Conservation (phyloP, 2,888 invertebrate genomes). For the Amblyjoppa fuscipennis region DNA sequence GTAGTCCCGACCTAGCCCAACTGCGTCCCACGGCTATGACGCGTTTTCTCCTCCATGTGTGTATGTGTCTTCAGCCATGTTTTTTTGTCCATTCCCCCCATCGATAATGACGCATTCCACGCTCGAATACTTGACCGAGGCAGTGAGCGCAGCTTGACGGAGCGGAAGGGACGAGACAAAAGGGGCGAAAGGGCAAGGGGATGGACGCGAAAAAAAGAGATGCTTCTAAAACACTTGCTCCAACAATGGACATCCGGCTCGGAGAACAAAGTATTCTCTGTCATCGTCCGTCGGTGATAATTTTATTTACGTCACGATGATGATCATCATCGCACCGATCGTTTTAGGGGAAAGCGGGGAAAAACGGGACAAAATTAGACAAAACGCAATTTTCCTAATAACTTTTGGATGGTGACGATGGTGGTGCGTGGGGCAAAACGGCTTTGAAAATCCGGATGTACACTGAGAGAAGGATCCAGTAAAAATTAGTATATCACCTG, state of each 20-base stretch:
- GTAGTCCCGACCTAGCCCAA: conserved; percentile 72
- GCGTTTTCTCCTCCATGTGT: conserved; percentile 28
- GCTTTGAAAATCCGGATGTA: too few relatives aligned
- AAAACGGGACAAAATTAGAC: too few relatives aligned
- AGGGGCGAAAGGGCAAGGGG: neutral
- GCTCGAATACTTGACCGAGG: conserved; percentile 40
- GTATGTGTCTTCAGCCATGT: conserved; percentile 15
- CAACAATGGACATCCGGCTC: conserved; percentile 3
- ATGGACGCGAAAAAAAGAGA: conserved; percentile 7
- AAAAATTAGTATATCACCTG: too few relatives aligned
- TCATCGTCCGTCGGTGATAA: conserved; percentile 14
- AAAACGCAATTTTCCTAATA: too few relatives aligned
- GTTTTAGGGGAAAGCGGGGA: neutral
- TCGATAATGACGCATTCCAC: conserved; percentile 53
- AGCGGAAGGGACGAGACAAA: neutral
- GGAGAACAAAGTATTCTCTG: conserved; percentile 5
- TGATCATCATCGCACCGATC: neutral
- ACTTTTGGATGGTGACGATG: too few relatives aligned
- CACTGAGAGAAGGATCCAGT: too few relatives aligned
- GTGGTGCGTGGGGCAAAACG: too few relatives aligned
- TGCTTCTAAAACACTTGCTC: conserved; percentile 27
- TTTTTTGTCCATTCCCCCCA: conserved; percentile 47
- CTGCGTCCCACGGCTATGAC: conserved; percentile 47
- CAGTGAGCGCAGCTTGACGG: conserved; percentile 13
- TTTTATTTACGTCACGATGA: conserved; percentile 22